These are phyloP conservation scores for Cynopterus sphinx DNA, from an alignment of 2,797 vertebrate genomes.

Conservation along the genomic window DNA sequence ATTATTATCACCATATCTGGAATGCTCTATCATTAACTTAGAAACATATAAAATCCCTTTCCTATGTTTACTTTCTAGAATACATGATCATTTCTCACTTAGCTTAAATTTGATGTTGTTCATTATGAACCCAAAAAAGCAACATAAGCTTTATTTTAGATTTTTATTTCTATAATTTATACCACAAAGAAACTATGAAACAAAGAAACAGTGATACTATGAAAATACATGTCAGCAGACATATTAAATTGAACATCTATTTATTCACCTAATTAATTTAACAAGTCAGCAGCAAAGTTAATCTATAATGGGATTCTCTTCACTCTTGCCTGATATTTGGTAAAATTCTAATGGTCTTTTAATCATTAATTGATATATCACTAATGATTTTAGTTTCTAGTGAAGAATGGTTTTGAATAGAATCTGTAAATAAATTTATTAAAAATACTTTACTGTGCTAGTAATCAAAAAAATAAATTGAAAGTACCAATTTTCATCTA, in stretches of 20 bases:
- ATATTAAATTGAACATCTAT: background rate
- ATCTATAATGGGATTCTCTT: background rate
- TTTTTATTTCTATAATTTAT: slow-evolving; percentile 3
- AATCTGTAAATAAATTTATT: background rate
- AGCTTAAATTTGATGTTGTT: background rate
- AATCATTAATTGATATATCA: background rate
- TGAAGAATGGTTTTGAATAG: background rate
- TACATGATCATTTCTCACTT: background rate
- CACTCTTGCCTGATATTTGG: background rate
- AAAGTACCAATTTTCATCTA: background rate
- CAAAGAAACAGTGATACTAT: background rate
- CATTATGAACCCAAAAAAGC: background rate
- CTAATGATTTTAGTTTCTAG: slow-evolving; percentile 13
- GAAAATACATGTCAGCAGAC: background rate
- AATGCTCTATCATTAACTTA: background rate
- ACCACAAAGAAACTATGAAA: background rate
- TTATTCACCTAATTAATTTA: background rate
- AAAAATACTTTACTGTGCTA: background rate
- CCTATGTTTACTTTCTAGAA: background rate
- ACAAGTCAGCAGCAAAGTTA: background rate
- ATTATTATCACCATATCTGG: background rate
- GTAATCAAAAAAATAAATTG: background rate
- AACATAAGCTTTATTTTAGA: background rate
- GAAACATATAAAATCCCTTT: background rate
- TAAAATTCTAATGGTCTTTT: background rate